Evolutionary conservation across 2,113 vertebrate genomes (phyloP).

Genomic region (Leptosomus discolor): DNA sequence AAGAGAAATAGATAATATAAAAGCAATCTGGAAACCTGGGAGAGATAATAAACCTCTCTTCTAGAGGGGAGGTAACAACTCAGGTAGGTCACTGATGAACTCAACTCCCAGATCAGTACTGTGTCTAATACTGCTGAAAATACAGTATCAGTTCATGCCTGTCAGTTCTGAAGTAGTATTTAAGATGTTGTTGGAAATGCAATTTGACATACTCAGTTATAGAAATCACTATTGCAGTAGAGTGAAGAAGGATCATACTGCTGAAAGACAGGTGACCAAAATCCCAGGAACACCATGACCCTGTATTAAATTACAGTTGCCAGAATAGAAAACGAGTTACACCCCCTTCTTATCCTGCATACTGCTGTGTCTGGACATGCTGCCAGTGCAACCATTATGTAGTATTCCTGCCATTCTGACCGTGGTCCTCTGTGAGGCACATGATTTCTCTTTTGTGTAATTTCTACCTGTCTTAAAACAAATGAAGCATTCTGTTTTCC

Average conservation of each 20-base stretch:
- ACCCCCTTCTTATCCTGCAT: neutral
- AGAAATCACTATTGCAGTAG: neutral
- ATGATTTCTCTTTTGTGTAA: neutral
- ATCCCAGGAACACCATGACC: neutral
- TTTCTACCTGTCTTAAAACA: neutral
- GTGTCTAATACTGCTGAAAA: neutral
- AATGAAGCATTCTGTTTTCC: neutral
- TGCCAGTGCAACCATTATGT: fast-evolving
- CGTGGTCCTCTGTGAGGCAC: fast-evolving
- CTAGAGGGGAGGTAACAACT: neutral
- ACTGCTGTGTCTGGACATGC: neutral
- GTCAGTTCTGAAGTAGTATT: neutral
- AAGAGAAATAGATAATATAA: constrained; percentile 49
- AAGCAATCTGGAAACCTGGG: constrained; percentile 20
- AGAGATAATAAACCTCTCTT: constrained; percentile 18
- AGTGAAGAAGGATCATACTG: neutral
- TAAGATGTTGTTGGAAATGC: neutral
- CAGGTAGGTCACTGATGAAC: neutral
- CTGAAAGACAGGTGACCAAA: neutral
- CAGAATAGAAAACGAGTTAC: neutral
- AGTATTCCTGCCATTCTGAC: neutral
- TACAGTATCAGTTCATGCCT: neutral
- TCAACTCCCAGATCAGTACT: neutral
- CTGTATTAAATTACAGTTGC: neutral
- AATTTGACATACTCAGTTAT: neutral